Conservation (phyloP, 2,888 invertebrate genomes). For the Cryptocephalus moraei region DNA sequence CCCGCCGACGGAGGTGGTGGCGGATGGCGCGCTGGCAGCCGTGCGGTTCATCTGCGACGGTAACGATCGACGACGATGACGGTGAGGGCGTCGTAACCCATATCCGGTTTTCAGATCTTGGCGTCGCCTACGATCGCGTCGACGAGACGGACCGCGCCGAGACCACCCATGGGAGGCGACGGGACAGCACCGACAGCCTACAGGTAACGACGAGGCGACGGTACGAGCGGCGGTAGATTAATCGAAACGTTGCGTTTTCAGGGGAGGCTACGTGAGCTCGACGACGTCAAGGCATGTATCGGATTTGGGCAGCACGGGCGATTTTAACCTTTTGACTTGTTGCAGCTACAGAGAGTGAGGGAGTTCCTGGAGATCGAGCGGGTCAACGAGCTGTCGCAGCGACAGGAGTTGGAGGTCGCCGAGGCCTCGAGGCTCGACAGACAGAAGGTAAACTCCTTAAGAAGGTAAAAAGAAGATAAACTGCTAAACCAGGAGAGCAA, state of each 20-base stretch:
- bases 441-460: slow-evolving; percentile 38
- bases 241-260: slow-evolving; percentile 35
- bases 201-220: too few relatives aligned
- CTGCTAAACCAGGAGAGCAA: too few relatives aligned
- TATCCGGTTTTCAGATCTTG: slow-evolving; percentile 27
- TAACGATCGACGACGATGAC: slow-evolving; percentile 21
- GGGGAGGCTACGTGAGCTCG: slow-evolving; percentile 48
- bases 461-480: too few relatives aligned
- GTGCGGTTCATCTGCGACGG: slow-evolving; percentile 53
- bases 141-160: slow-evolving; percentile 29
- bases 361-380: slow-evolving; percentile 49
- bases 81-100: not conserved
- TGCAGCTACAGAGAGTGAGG: slow-evolving; percentile 43
- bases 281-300: slow-evolving; percentile 50
- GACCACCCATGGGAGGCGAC: not conserved
- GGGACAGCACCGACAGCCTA: too few relatives aligned
- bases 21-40: slow-evolving; percentile 51
- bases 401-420: slow-evolving; percentile 56
- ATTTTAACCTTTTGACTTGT: slow-evolving; percentile 11
- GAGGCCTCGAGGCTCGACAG: slow-evolving; percentile 51
- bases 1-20: slow-evolving; percentile 53
- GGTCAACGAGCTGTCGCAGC: slow-evolving; percentile 51
- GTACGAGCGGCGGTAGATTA: too few relatives aligned
- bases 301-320: too few relatives aligned
- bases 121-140: slow-evolving; percentile 43